Evolutionary conservation across 2,888 invertebrate genomes (phyloP), one percentile per base, ranked within the genome.

Genomic region (Emmelina monodactyla): DNA sequence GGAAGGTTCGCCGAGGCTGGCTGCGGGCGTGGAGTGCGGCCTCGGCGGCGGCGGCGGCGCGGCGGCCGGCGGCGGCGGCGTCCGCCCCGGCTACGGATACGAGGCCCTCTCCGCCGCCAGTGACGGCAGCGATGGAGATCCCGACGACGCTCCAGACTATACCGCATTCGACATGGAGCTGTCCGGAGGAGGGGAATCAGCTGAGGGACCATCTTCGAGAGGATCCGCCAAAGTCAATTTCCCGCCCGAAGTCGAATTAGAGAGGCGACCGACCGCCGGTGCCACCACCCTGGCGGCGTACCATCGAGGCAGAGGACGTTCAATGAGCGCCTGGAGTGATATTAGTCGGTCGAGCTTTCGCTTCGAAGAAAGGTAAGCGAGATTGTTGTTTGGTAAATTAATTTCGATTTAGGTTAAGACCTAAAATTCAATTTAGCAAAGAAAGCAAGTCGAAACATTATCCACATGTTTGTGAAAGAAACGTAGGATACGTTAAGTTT

Each of bases 281-380:
- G 63, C 79, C 36, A 45, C 78, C 29, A 58, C 78, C 31, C 58
- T 76, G 30, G 75, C 83, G 6, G 60, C 70, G 31, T 71, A 82
- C 45, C 82, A 82, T 47, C 69, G 84, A 12, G 82, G 76, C 41
- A 83, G 72, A 61, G 91, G 85, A 2, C 81, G 87, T 22, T 91
- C 91, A 45, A 89, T 92, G 89, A 92, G 91, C 56, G 91, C 90
- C 25, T 92, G 92, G 92, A 92, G 92, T 55, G 92, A 92, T 58
- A 86, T 92, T 59, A 91, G 91, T 54, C 83, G 91, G 37, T 91
- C 90, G 47, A 91, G 91, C 61, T 89, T 91, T 82, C 85, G 88
- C 53, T 83, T 91, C 55, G 89, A 89, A 47, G 89, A 89, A 63
- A 87, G 89, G 89, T 89, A 33, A 62, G 69, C 64, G n/a, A 25